Base-by-base conservation (phyloP, 2,113 vertebrate species). In the Corapipo altera region DNA sequence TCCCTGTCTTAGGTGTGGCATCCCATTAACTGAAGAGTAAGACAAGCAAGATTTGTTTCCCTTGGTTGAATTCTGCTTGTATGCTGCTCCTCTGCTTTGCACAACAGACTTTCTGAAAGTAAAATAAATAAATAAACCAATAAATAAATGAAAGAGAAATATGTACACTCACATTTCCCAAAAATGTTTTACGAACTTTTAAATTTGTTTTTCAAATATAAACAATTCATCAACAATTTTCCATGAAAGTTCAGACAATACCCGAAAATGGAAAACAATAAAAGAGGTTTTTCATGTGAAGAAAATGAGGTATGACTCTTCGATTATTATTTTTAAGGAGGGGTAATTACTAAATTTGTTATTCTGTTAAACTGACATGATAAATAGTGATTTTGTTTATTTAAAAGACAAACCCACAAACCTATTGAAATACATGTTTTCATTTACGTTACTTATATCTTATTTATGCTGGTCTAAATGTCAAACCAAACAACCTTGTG, bases 1-100 rank as follows among this genome's bases (percentile, higher is more conserved):
- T 12, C 17, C 30, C 12, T 64, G 87, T 54, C 32, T 54, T 37
- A 43, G 0, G 1, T 73, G 17, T 23, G 23, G 12, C 1, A 0
- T 44, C 30, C 8, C 16, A 3, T 77, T 49, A 44, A 69, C 24
- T 80, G 11, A 44, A 39, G 18, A 55, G 17, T 65, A 35, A 39
- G 76, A n/a, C 6, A 74, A 61, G 5, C 15, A 24, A 39, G 18
- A 44, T 28, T 80, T 89, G 4, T 46, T 46, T 84, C 24, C 26
- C 19, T 59, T 69, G 54, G n/a, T 28, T 83, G 37, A 74, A 37
- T 66, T 69, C 20, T 76, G 14, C 28, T 85, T 76, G 26, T 37
- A 22, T 57, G 10, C 33, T 78, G 15, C 21, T 44, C 21, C 24
- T 81, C 44, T 82, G 62, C 39, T 61, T 82, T 88, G 27, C 26